Evolutionary conservation across 2,888 invertebrate genomes (phyloP), one percentile per base, ranked within the genome.

Genomic region (Eilema caniola): DNA sequence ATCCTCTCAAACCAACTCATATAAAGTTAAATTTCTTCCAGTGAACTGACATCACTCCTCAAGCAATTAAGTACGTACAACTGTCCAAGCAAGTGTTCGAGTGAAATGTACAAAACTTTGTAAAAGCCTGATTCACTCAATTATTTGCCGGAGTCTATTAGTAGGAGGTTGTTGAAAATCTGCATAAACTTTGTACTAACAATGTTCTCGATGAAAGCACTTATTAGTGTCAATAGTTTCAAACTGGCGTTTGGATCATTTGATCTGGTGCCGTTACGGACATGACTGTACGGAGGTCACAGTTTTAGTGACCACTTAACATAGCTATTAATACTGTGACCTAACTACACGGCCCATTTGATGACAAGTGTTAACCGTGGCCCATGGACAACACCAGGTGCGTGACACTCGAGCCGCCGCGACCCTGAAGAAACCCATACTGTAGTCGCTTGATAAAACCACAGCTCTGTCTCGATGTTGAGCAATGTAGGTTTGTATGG

Each of bases 91-190:
- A 41, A 33, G 16, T 59, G 20, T 25, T 59, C 25, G 7, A 16
- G 28, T 28, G 14, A 31, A 57, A 31, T 53, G 12, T 56, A 67
- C 62, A 62, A 66, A 73, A 73, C 74, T 82, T 69, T 62, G 69
- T 73, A 78, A 83, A 82, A 82, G 73, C 64, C 69, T 76, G 72
- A 80, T 80, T 82, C 80, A 77, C 70, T 75, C 72, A 81, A 78
- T 76, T 70, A 78, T 70, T 71, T 67, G 57, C 33, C 33, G 24
- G 37, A 77, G 82, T 80, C 80, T 77, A 73, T 82, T 80, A 82
- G 64, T 70, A 28, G 25, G 68, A 57, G 62, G 65, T 61, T 66
- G 73, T 70, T 65, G 70, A 72, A 66, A 66, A 82, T 74, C 81
- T 72, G 73, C 72, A n/a, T 66, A 68, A 82, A 81, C 69, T 80